Evolutionary conservation across 2,113 vertebrate genomes (phyloP), one percentile per base, ranked within the genome.

Genomic region (Cebus imitator): DNA sequence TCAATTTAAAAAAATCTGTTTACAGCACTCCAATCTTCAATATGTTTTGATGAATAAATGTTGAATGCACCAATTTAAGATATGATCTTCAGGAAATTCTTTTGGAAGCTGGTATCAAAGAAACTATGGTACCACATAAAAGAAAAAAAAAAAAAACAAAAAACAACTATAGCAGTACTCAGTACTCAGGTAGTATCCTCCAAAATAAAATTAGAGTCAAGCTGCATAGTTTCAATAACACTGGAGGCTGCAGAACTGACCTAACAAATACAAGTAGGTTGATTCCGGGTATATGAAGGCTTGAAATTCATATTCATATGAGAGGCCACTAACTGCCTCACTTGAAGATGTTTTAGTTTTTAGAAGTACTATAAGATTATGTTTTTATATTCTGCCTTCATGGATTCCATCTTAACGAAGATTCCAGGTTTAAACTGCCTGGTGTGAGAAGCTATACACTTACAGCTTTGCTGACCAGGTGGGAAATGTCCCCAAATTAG

Each of bases 401-500:
- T 87, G 21, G 20, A 90, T 79, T 92, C 80, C 14, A 61, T 64
- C 80, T 91, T 82, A 91, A 70, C 5, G 17, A 88, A 73, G 70
- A 84, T 80, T 85, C 70, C 64, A 72, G 43, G 30, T 95, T 90
- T 68, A 73, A 96, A 90, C 20, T 68, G 0, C 20, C 55, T 81
- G n/a, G 84, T 85, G 16, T 78, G 72, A 97, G 55, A 83, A 17
- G 66, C 13, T 75, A 27, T 55, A 84, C 8, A 84, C 32, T 3
- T 61, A 87, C 2, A 83, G 35, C 43, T 91, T 76, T 95, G 35
- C n/a, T 81, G 57, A 95, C 66, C 45, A 90, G n/a, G 40, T 81
- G 72, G 32, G 86, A 87, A 95, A 80, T 70, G 55, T 95, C 78
- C 64, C 70, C 14, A 81, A 92, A 92, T 90, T 93, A 95, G 43